These are phyloP conservation scores for Ia io DNA, from an alignment of 2,113 vertebrate genomes.

Conservation along the genomic window DNA sequence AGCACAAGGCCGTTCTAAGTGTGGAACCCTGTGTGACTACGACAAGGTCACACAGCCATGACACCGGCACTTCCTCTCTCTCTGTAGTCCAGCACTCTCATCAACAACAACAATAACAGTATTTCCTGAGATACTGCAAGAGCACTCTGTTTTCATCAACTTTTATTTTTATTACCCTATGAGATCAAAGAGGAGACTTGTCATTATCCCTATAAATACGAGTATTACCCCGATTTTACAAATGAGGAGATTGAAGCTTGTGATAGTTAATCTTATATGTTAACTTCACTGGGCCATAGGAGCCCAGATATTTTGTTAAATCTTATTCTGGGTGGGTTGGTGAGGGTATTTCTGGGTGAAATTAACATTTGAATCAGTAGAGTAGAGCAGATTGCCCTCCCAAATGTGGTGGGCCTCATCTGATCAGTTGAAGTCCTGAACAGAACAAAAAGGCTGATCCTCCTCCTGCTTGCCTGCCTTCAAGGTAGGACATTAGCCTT, in stretches of 20 bases:
- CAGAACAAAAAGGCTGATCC: not conserved
- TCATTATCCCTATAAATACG: not conserved
- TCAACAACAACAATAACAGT: not conserved
- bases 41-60: fast-evolving
- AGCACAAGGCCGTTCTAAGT: not conserved
- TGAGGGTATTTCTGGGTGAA: not conserved
- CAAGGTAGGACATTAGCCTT: not conserved
- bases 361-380: not conserved
- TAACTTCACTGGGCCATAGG: not conserved
- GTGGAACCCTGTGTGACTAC: fast-evolving
- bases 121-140: not conserved
- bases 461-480: not conserved
- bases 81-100: not conserved
- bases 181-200: not conserved
- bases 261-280: not conserved
- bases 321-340: not conserved
- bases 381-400: not conserved
- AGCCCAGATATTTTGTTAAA: not conserved
- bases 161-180: not conserved
- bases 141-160: not conserved
- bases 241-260: not conserved
- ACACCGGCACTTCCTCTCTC: not conserved
- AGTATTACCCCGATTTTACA: not conserved
- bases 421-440: not conserved
- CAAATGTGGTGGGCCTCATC: not conserved